phyloP scores from a whole-genome alignment of 2,888 invertebrate species.

The Rotaria magnacalcarata region DNA sequence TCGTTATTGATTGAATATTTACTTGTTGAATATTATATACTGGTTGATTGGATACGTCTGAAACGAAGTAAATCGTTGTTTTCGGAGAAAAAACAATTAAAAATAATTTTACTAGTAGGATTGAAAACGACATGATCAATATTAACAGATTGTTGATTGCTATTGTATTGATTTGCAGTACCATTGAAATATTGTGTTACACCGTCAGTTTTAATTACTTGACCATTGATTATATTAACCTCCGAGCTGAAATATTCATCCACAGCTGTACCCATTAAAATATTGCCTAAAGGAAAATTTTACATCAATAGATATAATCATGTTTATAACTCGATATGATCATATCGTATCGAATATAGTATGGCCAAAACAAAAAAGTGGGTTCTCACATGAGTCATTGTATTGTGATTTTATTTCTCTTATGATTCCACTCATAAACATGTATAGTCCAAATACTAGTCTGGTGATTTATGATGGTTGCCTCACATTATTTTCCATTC shows the following conservation, averaged over 20 bases:
- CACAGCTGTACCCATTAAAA: background rate
- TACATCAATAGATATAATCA: background rate
- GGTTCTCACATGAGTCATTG: too few species aligned
- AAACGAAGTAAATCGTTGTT: background rate
- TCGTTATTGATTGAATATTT: background rate
- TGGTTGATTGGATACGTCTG: background rate
- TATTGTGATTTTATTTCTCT: too few species aligned
- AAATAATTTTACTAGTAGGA: background rate
- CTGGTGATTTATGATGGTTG: background rate
- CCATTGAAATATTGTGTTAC: constrained; percentile 2
- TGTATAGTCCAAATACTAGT: background rate
- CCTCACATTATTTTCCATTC: background rate
- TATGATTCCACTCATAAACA: too few species aligned
- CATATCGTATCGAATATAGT: too few species aligned
- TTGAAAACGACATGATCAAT: background rate
- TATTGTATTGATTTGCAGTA: background rate
- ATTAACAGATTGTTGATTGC: background rate
- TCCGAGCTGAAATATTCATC: constrained; percentile 11
- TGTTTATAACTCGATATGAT: background rate
- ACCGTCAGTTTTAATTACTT: background rate
- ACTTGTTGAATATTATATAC: background rate
- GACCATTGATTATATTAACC: constrained; percentile 29
- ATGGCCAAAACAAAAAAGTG: too few species aligned
- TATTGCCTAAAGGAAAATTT: background rate
- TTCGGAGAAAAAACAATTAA: background rate